Percentiles rank a stretch among this genome's conserved stretches.
Evolutionary conservation across 2,888 invertebrate genomes (phyloP).

Genomic region (Chrysolina oricalcia): DNA sequence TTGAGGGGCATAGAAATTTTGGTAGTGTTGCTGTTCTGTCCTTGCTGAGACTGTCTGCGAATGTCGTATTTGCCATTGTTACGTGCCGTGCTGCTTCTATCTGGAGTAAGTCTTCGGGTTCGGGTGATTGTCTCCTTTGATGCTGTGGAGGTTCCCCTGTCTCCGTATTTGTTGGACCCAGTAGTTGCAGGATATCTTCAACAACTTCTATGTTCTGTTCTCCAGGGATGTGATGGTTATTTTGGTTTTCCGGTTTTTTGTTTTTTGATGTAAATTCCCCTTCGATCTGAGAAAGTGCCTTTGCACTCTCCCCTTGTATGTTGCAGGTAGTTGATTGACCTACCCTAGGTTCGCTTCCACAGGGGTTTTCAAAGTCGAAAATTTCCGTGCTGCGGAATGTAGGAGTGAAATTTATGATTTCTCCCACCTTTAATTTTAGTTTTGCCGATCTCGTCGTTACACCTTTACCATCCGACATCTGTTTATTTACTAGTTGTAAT

Average conservation of each 20-base stretch:
- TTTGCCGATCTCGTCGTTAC: not conserved
- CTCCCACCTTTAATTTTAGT: not conserved
- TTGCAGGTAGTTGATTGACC: not conserved
- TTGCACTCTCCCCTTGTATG: not conserved
- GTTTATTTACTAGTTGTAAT: constrained; percentile 1
- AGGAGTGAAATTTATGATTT: too few species aligned
- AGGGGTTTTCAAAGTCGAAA: not conserved
- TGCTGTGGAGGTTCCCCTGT: not conserved
- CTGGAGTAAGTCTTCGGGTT: not conserved
- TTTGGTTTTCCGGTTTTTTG: not conserved
- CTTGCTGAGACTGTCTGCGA: not conserved
- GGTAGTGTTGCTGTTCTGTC: not conserved
- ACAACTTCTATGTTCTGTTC: not conserved
- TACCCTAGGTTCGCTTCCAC: not conserved
- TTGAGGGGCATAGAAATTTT: constrained; percentile 3
- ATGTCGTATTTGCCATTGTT: not conserved
- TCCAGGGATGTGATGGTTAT: too few species aligned
- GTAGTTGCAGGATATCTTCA: not conserved
- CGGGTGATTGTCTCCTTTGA: not conserved
- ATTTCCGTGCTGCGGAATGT: constrained; percentile 10
- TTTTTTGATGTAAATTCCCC: not conserved
- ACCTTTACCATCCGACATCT: constrained; percentile 13
- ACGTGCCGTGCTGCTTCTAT: not conserved
- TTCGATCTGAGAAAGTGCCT: constrained; percentile 10
- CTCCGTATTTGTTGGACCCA: not conserved